Conservation (phyloP, 1,140 invertebrate genomes). For the Chironomus striatipennis region DNA sequence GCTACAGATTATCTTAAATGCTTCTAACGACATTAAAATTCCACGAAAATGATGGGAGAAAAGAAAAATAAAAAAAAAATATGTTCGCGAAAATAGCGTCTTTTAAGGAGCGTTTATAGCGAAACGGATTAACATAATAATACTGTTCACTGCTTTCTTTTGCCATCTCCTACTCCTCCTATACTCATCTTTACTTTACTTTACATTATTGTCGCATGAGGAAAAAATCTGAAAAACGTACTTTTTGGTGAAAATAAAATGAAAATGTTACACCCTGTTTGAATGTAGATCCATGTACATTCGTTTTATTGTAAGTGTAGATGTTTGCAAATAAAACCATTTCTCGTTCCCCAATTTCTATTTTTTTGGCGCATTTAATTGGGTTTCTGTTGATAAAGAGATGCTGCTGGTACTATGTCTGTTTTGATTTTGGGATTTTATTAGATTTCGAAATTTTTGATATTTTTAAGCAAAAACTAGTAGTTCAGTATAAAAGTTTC, state of each 20-base stretch:
- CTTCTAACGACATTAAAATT: slow-evolving; percentile 20
- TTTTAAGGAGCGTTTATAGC: slow-evolving; percentile 16
- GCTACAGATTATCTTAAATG: slow-evolving; percentile 22
- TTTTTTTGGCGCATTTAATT: too few species aligned
- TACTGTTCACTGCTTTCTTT: too few species aligned
- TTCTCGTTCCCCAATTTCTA: neutral
- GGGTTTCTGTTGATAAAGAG: too few species aligned
- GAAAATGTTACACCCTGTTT: slow-evolving; percentile 1
- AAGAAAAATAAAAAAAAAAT: neutral
- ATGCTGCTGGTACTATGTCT: too few species aligned
- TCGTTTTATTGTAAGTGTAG: neutral
- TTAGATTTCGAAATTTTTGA: too few species aligned
- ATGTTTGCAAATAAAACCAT: slow-evolving; percentile 14
- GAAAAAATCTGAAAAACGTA: neutral
- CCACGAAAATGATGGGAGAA: neutral
- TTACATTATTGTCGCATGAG: neutral
- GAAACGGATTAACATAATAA: slow-evolving; percentile 19
- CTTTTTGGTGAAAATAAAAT: neutral
- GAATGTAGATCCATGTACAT: neutral
- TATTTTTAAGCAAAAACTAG: too few species aligned
- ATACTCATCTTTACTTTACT: too few species aligned
- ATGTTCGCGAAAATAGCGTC: slow-evolving; percentile 12
- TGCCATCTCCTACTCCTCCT: too few species aligned
- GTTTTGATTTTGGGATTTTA: too few species aligned
- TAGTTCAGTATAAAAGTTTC: too few species aligned